A percentile compares a stretch with the other conserved stretches of the same genome.
phyloP scores from a whole-genome alignment of 2,888 invertebrate genomes.

The Incurvaria masculella region DNA sequence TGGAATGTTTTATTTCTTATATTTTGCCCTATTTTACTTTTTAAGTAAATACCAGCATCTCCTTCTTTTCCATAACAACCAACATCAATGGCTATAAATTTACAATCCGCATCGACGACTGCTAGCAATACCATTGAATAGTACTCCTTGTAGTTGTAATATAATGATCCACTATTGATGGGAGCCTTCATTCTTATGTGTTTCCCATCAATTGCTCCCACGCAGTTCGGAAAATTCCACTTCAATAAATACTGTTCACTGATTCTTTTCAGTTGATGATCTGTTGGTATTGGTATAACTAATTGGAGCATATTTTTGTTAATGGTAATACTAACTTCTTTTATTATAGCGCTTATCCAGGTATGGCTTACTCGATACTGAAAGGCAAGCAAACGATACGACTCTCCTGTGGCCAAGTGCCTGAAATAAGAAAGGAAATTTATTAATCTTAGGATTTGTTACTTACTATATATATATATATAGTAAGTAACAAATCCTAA shows the following conservation, averaged over 20 bases:
- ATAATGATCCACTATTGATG: conserved; percentile 8
- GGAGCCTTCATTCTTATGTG: conserved; percentile 3
- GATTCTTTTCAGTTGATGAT: too few relatives aligned
- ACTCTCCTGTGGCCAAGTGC: conserved; percentile 16
- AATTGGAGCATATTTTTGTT: conserved; percentile 7
- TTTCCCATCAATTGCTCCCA: conserved; percentile 4
- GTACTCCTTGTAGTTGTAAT: conserved; percentile 16
- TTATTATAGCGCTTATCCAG: conserved; percentile 15
- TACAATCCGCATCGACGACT: conserved; percentile 15
- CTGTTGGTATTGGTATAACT: conserved; percentile 6
- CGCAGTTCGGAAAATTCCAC: conserved; percentile 1
- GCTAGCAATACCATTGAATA: conserved; percentile 18
- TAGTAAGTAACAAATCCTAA: too few relatives aligned
- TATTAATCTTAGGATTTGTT: too few relatives aligned
- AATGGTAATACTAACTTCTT: conserved; percentile 14
- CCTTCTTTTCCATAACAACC: not conserved
- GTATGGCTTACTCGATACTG: conserved; percentile 18
- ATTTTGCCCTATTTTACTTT: not conserved
- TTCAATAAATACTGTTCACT: conserved; percentile 6
- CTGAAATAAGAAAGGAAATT: too few relatives aligned
- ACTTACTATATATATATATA: conserved; percentile 4
- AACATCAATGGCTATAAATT: conserved; percentile 18
- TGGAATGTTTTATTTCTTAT: not conserved
- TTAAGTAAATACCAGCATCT: not conserved
- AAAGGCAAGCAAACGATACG: conserved; percentile 17